A percentile compares a stretch with the other conserved stretches of the same genome.
These are phyloP conservation scores for Melinaea menophilus DNA, from an alignment of 2,888 invertebrate species.

Conservation along the genomic window DNA sequence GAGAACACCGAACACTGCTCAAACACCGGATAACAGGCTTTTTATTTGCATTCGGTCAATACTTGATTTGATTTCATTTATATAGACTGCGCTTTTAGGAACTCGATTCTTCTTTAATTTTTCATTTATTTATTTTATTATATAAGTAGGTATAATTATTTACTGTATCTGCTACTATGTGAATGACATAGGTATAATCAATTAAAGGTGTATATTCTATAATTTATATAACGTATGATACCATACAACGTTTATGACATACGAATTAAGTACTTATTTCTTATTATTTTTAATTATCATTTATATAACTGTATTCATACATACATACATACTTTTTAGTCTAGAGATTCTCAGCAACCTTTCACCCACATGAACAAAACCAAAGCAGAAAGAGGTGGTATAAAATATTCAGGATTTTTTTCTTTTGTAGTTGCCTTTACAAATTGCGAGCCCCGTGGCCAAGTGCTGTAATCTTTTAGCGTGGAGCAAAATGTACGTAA, in stretches of 20 bases:
- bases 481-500: slow-evolving; percentile 19
- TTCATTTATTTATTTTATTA: no score
- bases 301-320: neutral
- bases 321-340: neutral
- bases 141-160: no score
- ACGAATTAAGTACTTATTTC: no score
- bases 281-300: no score
- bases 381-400: slow-evolving; percentile 15
- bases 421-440: slow-evolving; percentile 36
- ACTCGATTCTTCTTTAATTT: neutral
- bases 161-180: no score
- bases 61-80: slow-evolving; percentile 57
- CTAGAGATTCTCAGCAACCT: neutral
- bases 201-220: no score
- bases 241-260: no score
- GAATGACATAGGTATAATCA: no score
- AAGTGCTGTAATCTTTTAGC: slow-evolving; percentile 55
- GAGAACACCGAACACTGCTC: slow-evolving; percentile 60
- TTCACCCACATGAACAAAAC: slow-evolving; percentile 15
- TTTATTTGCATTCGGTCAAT: slow-evolving; percentile 74
- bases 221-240: no score
- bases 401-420: slow-evolving; percentile 24
- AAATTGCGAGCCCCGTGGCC: slow-evolving; percentile 44
- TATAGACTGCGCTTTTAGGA: slow-evolving; percentile 38
- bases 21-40: slow-evolving; percentile 73